These are phyloP conservation scores for Brachionus rubens DNA, from an alignment of 1,140 invertebrate species.

Conservation along the genomic window DNA sequence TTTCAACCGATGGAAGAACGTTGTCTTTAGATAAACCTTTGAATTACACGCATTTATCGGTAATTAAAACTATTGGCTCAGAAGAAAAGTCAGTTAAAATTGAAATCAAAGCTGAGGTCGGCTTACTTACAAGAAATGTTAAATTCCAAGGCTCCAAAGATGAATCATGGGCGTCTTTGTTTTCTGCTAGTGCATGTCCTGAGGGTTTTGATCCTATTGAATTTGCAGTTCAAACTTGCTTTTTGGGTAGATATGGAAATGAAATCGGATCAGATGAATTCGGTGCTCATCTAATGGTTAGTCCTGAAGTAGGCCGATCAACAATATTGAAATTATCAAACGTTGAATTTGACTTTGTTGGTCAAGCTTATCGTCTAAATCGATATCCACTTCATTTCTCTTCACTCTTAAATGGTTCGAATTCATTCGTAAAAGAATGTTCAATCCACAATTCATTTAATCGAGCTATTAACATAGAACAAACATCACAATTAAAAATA, in stretches of 20 bases:
- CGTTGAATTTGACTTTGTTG: constrained; percentile 49
- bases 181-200: constrained; percentile 52
- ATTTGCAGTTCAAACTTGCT: constrained; percentile 56
- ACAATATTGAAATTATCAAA: constrained; percentile 26
- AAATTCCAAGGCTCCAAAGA: constrained; percentile 48
- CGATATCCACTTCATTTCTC: constrained; percentile 59
- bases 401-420: constrained; percentile 53
- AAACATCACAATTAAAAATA: constrained; percentile 46
- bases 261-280: constrained; percentile 56
- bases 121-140: constrained; percentile 48
- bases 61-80: not conserved
- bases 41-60: constrained; percentile 48
- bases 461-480: constrained; percentile 59
- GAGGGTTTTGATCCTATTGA: constrained; percentile 56
- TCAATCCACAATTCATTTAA: constrained; percentile 57
- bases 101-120: constrained; percentile 48
- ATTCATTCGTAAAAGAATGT: constrained; percentile 54
- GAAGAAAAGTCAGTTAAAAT: not conserved
- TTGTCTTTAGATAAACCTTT: constrained; percentile 52
- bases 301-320: constrained; percentile 41
- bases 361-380: constrained; percentile 57
- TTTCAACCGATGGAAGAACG: constrained; percentile 50
- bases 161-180: constrained; percentile 37
- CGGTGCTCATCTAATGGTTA: constrained; percentile 54
- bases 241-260: constrained; percentile 53